A percentile compares a stretch with the other conserved stretches of the same genome.
Evolutionary conservation across 1,140 invertebrate genomes (phyloP).

Genomic region (Conus ventricosus): DNA sequence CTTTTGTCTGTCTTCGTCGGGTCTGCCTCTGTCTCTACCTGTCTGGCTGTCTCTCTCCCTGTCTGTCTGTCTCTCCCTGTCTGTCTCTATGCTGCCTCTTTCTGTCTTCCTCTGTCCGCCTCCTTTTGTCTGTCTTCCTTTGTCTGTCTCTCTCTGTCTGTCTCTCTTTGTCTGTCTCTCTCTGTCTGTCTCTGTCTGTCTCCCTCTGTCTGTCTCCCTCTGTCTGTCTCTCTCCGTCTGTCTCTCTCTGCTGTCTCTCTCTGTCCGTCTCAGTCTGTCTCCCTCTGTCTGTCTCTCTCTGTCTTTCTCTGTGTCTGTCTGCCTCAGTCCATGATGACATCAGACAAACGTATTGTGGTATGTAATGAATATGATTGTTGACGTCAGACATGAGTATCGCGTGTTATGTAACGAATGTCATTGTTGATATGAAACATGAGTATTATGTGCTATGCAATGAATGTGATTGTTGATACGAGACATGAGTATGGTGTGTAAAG

Average conservation of each 20-base stretch:
- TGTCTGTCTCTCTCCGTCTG: background rate
- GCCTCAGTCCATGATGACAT: too few relatives aligned
- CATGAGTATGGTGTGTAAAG: too few relatives aligned
- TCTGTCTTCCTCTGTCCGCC: background rate
- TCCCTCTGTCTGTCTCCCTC: background rate
- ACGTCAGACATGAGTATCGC: too few relatives aligned
- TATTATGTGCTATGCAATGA: too few relatives aligned
- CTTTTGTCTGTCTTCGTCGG: background rate
- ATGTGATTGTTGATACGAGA: too few relatives aligned
- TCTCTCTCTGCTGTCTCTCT: too few relatives aligned
- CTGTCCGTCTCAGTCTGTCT: too few relatives aligned
- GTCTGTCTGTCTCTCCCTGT: background rate
- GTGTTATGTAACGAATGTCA: too few relatives aligned
- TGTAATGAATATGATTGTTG: too few relatives aligned
- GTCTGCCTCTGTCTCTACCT: background rate
- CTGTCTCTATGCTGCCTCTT: background rate
- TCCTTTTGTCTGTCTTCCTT: background rate
- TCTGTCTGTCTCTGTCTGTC: background rate
- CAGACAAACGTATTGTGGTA: too few relatives aligned
- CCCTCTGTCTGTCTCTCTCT: background rate
- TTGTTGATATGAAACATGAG: too few relatives aligned
- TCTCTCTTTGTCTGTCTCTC: background rate
- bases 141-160: slow-evolving; percentile 2
- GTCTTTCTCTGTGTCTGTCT: background rate
- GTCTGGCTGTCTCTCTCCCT: background rate